These are phyloP conservation scores for Mythimna loreyi DNA, from an alignment of 2,888 invertebrate genomes.

Conservation along the genomic window DNA sequence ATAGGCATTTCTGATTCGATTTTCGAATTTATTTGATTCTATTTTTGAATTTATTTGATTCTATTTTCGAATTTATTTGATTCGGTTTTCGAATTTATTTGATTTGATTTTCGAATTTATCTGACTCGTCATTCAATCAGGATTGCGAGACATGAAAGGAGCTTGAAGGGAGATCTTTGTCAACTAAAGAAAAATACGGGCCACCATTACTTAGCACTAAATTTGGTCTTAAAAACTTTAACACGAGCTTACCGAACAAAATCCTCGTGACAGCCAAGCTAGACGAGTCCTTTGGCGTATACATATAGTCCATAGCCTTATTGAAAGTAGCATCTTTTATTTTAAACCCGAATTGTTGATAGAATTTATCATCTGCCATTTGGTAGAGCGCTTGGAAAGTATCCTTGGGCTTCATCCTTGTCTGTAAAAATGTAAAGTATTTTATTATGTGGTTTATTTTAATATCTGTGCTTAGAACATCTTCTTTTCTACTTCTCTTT, in stretches of 20 bases:
- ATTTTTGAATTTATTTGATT: too few species aligned
- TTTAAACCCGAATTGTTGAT: conserved; percentile 79
- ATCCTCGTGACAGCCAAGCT: conserved; percentile 95
- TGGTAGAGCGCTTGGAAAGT: conserved; percentile 54
- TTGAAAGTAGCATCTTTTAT: conserved; percentile 76
- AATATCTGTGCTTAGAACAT: too few species aligned
- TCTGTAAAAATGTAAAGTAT: conserved; percentile 16
- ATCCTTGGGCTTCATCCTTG: conserved; percentile 64
- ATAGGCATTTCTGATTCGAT: too few species aligned
- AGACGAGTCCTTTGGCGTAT: conserved; percentile 93
- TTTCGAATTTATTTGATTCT: too few species aligned
- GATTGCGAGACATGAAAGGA: too few species aligned
- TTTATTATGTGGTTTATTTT: too few species aligned
- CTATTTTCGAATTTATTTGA: too few species aligned
- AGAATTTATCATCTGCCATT: conserved; percentile 69
- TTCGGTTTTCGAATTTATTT: too few species aligned
- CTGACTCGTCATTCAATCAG: too few species aligned
- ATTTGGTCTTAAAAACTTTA: neutral
- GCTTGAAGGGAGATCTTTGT: too few species aligned
- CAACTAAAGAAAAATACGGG: neutral
- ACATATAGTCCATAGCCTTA: conserved; percentile 90
- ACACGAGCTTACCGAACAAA: conserved; percentile 94
- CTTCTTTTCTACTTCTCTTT: too few species aligned
- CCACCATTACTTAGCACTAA: neutral
- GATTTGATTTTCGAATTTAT: too few species aligned